Percentiles rank a stretch among this genome's conserved stretches.
These are phyloP conservation scores for Hirtodrosophila alboralis DNA, from an alignment of 2,888 invertebrate species.

Conservation along the genomic window DNA sequence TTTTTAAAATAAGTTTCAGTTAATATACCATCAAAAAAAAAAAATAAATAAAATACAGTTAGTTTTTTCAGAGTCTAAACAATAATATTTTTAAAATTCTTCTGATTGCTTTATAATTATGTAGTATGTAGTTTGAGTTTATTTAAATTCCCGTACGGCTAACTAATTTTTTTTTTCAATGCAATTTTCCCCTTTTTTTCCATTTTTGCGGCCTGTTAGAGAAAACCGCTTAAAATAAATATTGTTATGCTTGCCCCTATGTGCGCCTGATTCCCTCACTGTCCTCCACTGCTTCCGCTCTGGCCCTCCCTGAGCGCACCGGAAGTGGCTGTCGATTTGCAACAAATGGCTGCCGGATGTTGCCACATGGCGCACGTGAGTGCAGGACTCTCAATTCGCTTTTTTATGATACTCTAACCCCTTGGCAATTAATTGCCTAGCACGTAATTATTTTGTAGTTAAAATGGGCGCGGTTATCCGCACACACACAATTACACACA, in stretches of 20 bases:
- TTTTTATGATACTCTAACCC: slow-evolving; percentile 65
- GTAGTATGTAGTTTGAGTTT: no score
- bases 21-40: no score
- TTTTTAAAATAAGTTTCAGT: no score
- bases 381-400: slow-evolving; percentile 5
- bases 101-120: slow-evolving; percentile 6
- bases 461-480: slow-evolving; percentile 61
- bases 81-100: no score
- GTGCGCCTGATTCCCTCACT: no score
- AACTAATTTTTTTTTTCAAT: slow-evolving; percentile 53
- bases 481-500: slow-evolving; percentile 15
- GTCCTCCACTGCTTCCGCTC: no score
- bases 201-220: slow-evolving; percentile 36
- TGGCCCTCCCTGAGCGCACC: slow-evolving; percentile 54
- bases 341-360: slow-evolving; percentile 78
- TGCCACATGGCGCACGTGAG: slow-evolving; percentile 71
- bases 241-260: slow-evolving; percentile 24
- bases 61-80: no score
- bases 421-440: slow-evolving; percentile 71
- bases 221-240: slow-evolving; percentile 51
- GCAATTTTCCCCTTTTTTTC: slow-evolving; percentile 29
- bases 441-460: slow-evolving; percentile 79
- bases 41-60: no score
- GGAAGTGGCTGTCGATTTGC: slow-evolving; percentile 77
- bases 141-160: slow-evolving; percentile 20